Base-by-base conservation (phyloP, 1,140 invertebrate genomes). In the Whitmania pigra region DNA sequence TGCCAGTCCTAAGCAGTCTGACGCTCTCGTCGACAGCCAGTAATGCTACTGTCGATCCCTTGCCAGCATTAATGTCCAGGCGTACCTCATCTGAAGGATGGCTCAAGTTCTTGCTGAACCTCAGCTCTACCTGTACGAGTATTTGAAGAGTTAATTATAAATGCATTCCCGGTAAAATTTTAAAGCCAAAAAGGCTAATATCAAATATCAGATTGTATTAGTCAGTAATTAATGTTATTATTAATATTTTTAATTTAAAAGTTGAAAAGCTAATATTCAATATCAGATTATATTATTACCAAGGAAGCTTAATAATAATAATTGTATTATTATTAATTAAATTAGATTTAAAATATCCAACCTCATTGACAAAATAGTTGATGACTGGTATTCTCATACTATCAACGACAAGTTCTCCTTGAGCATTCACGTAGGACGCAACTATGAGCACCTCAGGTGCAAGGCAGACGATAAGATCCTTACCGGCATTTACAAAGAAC, bases 11-110 rank as follows among this genome's bases (percentile, higher is more conserved):
- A 7, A 95, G 80, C 0, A 90, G 78, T 0, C 89, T 78, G 0
- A 92, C 88, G 82, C 90, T 90, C 79, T 94, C 90, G 83, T 96
- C 93, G 18, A 95, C 87, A 1, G 90, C 90, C 77, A 93, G 84
- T 20, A 96, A 79, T 70, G 90, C 91, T 73, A 96, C 87, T 76
- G 88, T 89, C 1, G 92, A 93, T 79, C 92, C 89, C 0, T 92
- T 90, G 77, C 88, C 89, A 0, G 91, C 86, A 54, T 86, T 85
- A 18, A 94, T 85, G 0, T 84, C 85, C 0, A 93, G 81, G 75
- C 89, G 87, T 6, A 92, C 86, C 53, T 87, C 85, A 60, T 86
- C 22, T 4, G 67, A 68, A 36, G 67, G 67, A 27, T 29, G 29
- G 20, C 11, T 31, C 20, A 40, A 11, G 5, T 27, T 15, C 20